phyloP scores from a whole-genome alignment of 2,888 invertebrate genomes.

The Chymomyza caudatula region DNA sequence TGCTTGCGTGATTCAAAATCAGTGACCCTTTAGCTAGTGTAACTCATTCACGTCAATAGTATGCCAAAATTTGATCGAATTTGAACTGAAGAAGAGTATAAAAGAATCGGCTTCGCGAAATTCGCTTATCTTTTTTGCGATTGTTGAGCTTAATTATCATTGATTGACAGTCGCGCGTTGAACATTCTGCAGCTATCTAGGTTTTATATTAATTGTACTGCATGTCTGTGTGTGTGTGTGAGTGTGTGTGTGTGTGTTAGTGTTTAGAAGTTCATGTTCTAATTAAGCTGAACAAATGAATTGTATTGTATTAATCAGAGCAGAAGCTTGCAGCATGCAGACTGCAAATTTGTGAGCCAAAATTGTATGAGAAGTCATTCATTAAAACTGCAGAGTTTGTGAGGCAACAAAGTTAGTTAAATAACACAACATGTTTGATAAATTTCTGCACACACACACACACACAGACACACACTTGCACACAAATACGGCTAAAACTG shows the following conservation, averaged over 20 bases:
- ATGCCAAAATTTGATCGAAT: too few relatives aligned
- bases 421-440: slow-evolving; percentile 27
- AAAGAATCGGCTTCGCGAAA: not conserved
- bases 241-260: not conserved
- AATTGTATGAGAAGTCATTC: slow-evolving; percentile 33
- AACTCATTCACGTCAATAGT: too few relatives aligned
- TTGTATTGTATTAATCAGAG: slow-evolving; percentile 11
- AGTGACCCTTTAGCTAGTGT: too few relatives aligned
- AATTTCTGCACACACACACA: slow-evolving; percentile 1
- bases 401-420: slow-evolving; percentile 20
- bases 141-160: not conserved
- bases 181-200: not conserved
- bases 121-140: not conserved
- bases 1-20: too few relatives aligned
- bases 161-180: not conserved
- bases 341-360: slow-evolving; percentile 27
- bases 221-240: slow-evolving; percentile 13
- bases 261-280: slow-evolving; percentile 15
- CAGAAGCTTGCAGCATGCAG: not conserved
- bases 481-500: not conserved
- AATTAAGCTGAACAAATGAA: slow-evolving; percentile 32
- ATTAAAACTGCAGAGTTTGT: slow-evolving; percentile 26
- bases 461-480: not conserved
- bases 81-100: not conserved
- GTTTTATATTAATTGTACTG: slow-evolving; percentile 5